Percentiles rank a stretch among this genome's conserved stretches.
These are phyloP conservation scores for Venturia canescens DNA, from an alignment of 1,140 invertebrate species.

Conservation along the genomic window DNA sequence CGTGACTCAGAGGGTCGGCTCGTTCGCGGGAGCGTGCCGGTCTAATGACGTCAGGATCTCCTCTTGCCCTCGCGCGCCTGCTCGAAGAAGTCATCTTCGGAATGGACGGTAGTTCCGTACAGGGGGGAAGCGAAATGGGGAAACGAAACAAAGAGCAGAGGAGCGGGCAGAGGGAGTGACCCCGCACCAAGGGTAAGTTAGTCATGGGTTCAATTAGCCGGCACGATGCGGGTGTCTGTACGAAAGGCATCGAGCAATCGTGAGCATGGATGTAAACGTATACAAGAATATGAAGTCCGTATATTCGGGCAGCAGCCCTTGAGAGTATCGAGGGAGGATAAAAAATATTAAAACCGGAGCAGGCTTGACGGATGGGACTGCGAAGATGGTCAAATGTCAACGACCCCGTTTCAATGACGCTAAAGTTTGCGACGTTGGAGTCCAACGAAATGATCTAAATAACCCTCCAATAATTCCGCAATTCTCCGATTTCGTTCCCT, in stretches of 20 bases:
- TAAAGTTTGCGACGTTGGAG: too few species aligned
- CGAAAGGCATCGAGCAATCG: not conserved
- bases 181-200: slow-evolving; percentile 56
- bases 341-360: too few species aligned
- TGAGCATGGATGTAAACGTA: too few species aligned
- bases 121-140: slow-evolving; percentile 50
- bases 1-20: slow-evolving; percentile 73
- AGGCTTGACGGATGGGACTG: too few species aligned
- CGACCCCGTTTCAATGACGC: too few species aligned
- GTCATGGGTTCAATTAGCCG: slow-evolving; percentile 64
- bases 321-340: too few species aligned
- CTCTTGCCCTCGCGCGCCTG: slow-evolving; percentile 52
- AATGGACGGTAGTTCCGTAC: slow-evolving; percentile 59
- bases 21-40: slow-evolving; percentile 63
- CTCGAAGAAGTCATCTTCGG: slow-evolving; percentile 71
- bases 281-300: too few species aligned
- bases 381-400: too few species aligned
- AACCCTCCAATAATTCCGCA: too few species aligned
- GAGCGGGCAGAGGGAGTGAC: slow-evolving; percentile 50
- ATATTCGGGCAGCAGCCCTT: too few species aligned
- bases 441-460: too few species aligned
- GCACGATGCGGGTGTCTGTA: slow-evolving; percentile 48
- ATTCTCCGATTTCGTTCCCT: too few species aligned
- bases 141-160: slow-evolving; percentile 33
- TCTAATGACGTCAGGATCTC: slow-evolving; percentile 72